Conservation (phyloP, 2,113 vertebrate species). For the Mustelus asterias region DNA sequence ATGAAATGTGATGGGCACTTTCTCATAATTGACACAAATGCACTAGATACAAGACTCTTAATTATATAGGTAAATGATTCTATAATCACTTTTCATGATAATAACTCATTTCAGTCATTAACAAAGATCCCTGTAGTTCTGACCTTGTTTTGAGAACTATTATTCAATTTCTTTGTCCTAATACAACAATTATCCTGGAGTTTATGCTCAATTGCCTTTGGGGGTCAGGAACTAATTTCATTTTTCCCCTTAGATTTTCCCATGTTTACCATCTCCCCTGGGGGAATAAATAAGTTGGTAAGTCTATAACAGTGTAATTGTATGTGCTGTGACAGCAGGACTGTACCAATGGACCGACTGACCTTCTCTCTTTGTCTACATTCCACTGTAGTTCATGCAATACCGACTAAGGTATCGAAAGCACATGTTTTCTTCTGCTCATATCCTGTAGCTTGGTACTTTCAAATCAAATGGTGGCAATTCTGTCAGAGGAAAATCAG, state of each 20-base stretch:
- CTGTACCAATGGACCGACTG: not conserved
- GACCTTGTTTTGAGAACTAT: slow-evolving; percentile 24
- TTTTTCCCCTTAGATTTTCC: not conserved
- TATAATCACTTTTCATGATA: slow-evolving; percentile 32
- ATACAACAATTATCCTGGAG: slow-evolving; percentile 27
- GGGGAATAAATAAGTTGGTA: slow-evolving; percentile 5
- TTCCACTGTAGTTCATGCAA: not conserved
- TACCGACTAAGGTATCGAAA: not conserved
- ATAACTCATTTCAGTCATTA: slow-evolving; percentile 26
- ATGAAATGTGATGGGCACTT: not conserved
- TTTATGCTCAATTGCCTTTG: slow-evolving; percentile 19
- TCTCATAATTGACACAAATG: slow-evolving; percentile 15
- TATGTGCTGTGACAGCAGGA: not conserved
- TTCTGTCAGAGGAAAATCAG: not conserved
- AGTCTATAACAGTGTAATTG: not conserved
- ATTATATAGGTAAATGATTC: slow-evolving; percentile 32
- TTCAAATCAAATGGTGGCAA: not conserved
- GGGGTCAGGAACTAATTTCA: slow-evolving; percentile 5
- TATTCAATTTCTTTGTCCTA: slow-evolving; percentile 26
- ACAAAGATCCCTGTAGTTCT: slow-evolving; percentile 30
- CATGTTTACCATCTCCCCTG: not conserved
- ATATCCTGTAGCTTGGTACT: not conserved
- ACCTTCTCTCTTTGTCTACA: not conserved
- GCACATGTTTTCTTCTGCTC: not conserved
- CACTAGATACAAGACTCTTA: slow-evolving; percentile 22